A percentile compares a stretch with the other conserved stretches of the same genome.
Evolutionary conservation across 30 jellyfish, hydroid and myxozoan species (phyloP).

Genomic region (Rhopilema esculentum): DNA sequence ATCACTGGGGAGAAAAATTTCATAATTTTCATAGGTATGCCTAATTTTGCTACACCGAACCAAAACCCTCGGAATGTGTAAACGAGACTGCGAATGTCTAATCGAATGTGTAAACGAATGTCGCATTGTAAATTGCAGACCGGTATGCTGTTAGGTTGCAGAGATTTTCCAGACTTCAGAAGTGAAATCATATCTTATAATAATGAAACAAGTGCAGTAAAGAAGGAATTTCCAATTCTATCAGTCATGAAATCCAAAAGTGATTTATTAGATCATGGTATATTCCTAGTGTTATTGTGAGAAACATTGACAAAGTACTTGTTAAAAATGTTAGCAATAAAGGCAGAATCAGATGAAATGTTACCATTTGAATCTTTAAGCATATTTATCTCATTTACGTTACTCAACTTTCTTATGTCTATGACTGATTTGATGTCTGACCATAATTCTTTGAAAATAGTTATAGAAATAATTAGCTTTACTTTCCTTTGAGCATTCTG

Average conservation of each 20-base stretch:
- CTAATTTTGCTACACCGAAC: too few relatives aligned
- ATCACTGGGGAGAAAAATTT: background rate
- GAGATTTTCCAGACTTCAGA: constrained; percentile 29
- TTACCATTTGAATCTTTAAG: too few relatives aligned
- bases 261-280: background rate
- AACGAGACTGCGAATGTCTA: too few relatives aligned
- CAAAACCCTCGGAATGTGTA: too few relatives aligned
- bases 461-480: constrained; percentile 18
- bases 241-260: background rate
- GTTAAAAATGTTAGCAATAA: too few relatives aligned
- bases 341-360: too few relatives aligned
- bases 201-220: constrained; percentile 17
- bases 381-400: constrained; percentile 1
- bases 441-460: background rate
- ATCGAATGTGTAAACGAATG: too few relatives aligned
- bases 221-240: constrained; percentile 10
- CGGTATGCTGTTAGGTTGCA: constrained; percentile 32
- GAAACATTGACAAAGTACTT: too few relatives aligned
- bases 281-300: background rate
- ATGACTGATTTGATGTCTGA: background rate
- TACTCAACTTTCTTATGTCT: background rate
- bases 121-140: too few relatives aligned
- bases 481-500: background rate
- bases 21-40: background rate
- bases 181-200: constrained; percentile 28